Evolutionary conservation across 2,888 invertebrate species (phyloP), one percentile per base, ranked within the genome.

Genomic region (Yponomeuta plumbellus): DNA sequence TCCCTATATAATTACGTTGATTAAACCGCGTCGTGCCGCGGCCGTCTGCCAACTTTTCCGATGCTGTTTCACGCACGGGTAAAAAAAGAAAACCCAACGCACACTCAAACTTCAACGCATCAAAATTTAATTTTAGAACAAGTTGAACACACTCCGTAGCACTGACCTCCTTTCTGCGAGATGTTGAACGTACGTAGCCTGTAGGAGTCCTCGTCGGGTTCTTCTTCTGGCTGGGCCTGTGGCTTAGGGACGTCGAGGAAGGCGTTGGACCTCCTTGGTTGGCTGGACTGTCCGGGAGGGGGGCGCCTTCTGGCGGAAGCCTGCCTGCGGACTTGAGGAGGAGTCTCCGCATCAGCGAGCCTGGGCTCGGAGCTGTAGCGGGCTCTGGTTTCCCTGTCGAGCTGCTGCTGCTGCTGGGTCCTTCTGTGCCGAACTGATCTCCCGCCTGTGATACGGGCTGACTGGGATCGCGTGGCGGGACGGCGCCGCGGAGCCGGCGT

Each of bases 131-230:
- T 67, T 71, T 67, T 66, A 66, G 23, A 67, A 65, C 61, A 75
- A 78, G 88, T 84, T 88, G 83, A 88, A 89, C 80, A 88, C 78
- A 81, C 88, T 77, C 67, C 72, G 75, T 79, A 82, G 83, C 85
- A 90, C 89, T 89, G 86, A 94, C 93, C 93, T 94, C 97, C 97
- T 94, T 98, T 98, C 76, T 96, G 94, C 76, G 97, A 96, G 88
- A 95, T 95, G 89, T 97, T 96, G 92, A 99, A 99, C 73, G 97
- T 97, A 76, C 98, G 93, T 76, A 98, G 94, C 72, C 97, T 93
- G 89, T 97, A 97, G 70, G 96, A 95, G 85, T 97, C 97, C 77
- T 97, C 97, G 76, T 97, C 96, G 66, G 95, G 95, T 70, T 94
- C 93, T 34, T 93, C 92, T 59, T 92, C 92, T 0, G 86, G 80